Evolutionary conservation across 2,113 vertebrate species (phyloP), one percentile per base, ranked within the genome.

Genomic region (Etheostoma spectabile): DNA sequence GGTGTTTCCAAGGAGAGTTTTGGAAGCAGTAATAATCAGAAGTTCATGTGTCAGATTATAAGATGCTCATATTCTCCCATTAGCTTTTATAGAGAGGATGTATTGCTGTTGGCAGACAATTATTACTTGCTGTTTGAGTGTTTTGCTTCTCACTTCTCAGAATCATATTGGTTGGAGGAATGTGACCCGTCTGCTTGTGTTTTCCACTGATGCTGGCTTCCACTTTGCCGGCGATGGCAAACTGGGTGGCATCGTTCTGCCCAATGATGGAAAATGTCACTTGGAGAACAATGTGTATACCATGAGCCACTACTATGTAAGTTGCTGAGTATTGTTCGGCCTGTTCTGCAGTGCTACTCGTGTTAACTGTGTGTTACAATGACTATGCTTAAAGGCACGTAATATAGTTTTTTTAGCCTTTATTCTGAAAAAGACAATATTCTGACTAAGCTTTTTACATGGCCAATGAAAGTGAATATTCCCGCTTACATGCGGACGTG

Each of bases 171-270:
- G 98, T 64, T 99, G 98, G 98, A 97, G 98, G 91, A 97, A 99
- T 45, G 98, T 99, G 48, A 99, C 98, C 0, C 97, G 98, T 5
- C 93, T 99, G n/a, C 89, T 99, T 63, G 98, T 99, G 51, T 99
- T 99, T 92, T 99, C 98, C 89, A 99, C 98, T 0, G 98, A 99
- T 55, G 98, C 98, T 21, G 98, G 98, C 15, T 99, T 99, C 93
- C 98, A 99, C 92, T 99, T 99, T 59, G 98, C 98, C 52, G 98
- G 98, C 83, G 98, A 99, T 24, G 98, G 98, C 65, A 99, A 99
- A 91, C 96, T 99, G 73, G 98, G 98, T 1, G 98, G 98, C 86
- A 99, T 99, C 52, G 98, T 99, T 65, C 94, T 99, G 79, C 98
- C 98, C 59, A 99, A 99, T 80, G 98, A 99, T 80, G 98, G 98